Evolutionary conservation across 1,140 invertebrate species (phyloP).

Genomic region (Drosophila simulans): DNA sequence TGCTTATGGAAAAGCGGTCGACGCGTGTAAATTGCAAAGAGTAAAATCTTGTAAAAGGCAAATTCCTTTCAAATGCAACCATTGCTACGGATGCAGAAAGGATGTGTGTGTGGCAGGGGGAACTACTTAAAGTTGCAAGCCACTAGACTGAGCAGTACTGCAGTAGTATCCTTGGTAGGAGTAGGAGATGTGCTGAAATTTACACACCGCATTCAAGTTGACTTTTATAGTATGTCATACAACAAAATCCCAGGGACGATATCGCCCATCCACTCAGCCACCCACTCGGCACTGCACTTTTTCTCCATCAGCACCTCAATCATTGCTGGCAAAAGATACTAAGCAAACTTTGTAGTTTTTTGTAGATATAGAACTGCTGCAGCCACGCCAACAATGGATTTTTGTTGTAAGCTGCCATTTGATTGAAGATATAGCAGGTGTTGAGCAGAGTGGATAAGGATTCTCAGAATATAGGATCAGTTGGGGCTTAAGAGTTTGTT

Average conservation of each 20-base stretch:
- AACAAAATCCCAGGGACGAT: conserved; percentile 64
- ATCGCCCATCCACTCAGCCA: conserved; percentile 5
- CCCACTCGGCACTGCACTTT: not conserved
- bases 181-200: conserved; percentile 52
- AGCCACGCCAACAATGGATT: conserved; percentile 28
- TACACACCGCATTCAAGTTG: conserved; percentile 79
- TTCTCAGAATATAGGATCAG: conserved; percentile 5
- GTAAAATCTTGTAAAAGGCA: conserved; percentile 81
- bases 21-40: conserved; percentile 81
- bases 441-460: conserved; percentile 37
- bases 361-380: conserved; percentile 40
- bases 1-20: conserved; percentile 59
- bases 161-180: conserved; percentile 6
- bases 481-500: too few species aligned
- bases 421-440: conserved; percentile 60
- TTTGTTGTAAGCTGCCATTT: conserved; percentile 52
- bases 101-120: conserved; percentile 14
- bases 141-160: conserved; percentile 7
- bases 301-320: conserved; percentile 10
- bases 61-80: conserved; percentile 81
- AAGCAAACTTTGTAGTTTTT: conserved; percentile 75
- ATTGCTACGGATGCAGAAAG: conserved; percentile 35
- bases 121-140: conserved; percentile 79
- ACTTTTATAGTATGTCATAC: conserved; percentile 79
- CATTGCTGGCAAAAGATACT: conserved; percentile 55